Conservation (phyloP, 2,888 invertebrate species). For the Alloscopus bannaensis region DNA sequence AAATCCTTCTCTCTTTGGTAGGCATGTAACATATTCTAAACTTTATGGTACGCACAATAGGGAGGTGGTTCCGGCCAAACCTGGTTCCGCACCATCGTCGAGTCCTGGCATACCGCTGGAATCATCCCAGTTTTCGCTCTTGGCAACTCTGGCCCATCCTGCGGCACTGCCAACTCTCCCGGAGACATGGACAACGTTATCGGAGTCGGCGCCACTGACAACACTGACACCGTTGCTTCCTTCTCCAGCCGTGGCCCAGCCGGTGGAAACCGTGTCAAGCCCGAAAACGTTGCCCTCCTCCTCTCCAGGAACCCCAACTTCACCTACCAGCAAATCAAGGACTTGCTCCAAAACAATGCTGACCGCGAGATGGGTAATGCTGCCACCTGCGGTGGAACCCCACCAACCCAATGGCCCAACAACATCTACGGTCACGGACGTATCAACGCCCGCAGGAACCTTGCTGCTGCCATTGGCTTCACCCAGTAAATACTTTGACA, state of each 20-base stretch:
- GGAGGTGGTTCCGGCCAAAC: slow-evolving; percentile 14
- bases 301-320: slow-evolving; percentile 24
- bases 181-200: slow-evolving; percentile 29
- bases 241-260: slow-evolving; percentile 32
- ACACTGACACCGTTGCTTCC: neutral
- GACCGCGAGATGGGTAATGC: neutral
- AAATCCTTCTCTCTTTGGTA: too few species aligned
- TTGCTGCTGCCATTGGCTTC: slow-evolving; percentile 26
- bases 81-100: slow-evolving; percentile 42
- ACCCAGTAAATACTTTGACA: too few species aligned
- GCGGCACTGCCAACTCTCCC: slow-evolving; percentile 36
- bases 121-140: slow-evolving; percentile 58
- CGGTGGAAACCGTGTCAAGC: slow-evolving; percentile 56
- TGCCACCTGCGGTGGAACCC: slow-evolving; percentile 41
- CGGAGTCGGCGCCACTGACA: slow-evolving; percentile 6
- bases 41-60: too few species aligned
- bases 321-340: slow-evolving; percentile 23
- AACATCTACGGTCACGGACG: slow-evolving; percentile 60
- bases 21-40: too few species aligned
- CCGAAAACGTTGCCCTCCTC: slow-evolving; percentile 58
- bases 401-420: slow-evolving; percentile 44
- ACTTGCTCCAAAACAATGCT: neutral
- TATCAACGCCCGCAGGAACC: slow-evolving; percentile 52
- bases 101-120: slow-evolving; percentile 37
- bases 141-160: slow-evolving; percentile 47